Conservation (phyloP, 2,888 invertebrate genomes). For the Caenorhabditis sp. region DNA sequence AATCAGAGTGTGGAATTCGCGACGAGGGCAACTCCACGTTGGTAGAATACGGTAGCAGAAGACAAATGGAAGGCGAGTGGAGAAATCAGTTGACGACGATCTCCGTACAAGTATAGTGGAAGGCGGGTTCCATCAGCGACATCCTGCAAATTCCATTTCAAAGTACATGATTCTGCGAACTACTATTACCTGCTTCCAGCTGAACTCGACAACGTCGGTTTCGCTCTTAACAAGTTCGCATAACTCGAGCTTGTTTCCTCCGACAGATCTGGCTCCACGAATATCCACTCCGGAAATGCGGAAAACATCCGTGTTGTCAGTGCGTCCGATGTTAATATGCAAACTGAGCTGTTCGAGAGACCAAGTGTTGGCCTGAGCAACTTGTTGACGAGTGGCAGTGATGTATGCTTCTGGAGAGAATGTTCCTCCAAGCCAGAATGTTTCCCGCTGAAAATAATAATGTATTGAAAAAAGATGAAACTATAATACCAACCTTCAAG, state of each 20-base stretch:
- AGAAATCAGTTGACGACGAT: slow-evolving; percentile 95
- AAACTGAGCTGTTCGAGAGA: slow-evolving; percentile 95
- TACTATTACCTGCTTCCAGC: slow-evolving; percentile 62
- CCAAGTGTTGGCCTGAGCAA: slow-evolving; percentile 91
- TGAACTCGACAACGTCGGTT: slow-evolving; percentile 66
- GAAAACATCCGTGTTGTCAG: slow-evolving; percentile 85
- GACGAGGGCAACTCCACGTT: slow-evolving; percentile 96
- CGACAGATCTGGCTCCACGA: slow-evolving; percentile 95
- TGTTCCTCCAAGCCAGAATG: slow-evolving; percentile 97
- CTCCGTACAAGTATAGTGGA: slow-evolving; percentile 96
- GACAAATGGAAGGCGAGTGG: slow-evolving; percentile 94
- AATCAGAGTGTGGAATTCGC: slow-evolving; percentile 87
- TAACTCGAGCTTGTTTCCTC: slow-evolving; percentile 91
- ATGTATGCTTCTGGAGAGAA: slow-evolving; percentile 99
- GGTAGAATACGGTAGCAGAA: slow-evolving; percentile 89
- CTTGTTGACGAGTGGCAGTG: slow-evolving; percentile 98
- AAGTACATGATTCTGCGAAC: not conserved
- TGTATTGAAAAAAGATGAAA: not conserved
- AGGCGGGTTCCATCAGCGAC: slow-evolving; percentile 87
- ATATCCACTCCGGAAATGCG: slow-evolving; percentile 89
- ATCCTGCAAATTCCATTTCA: slow-evolving; percentile 86
- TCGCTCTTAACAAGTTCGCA: slow-evolving; percentile 88
- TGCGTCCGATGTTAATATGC: slow-evolving; percentile 85
- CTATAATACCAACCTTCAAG: slow-evolving; percentile 65
- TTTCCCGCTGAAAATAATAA: slow-evolving; percentile 88